Conservation (phyloP, 2,797 vertebrate genomes). For the Chelidonichthys spinosus region DNA sequence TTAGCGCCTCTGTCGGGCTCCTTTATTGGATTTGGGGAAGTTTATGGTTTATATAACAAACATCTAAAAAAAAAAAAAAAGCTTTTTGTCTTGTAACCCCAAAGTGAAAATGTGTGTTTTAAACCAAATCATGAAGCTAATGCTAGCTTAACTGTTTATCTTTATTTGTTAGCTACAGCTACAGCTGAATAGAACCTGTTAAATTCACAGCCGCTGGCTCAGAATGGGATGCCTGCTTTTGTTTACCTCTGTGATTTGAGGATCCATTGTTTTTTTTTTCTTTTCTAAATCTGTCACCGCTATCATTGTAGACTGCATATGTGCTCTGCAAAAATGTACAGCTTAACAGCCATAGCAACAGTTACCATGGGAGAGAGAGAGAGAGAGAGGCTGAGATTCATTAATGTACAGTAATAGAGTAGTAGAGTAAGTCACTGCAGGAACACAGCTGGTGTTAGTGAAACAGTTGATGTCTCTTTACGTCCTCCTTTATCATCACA, state of each 20-base stretch:
- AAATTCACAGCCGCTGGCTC: not conserved
- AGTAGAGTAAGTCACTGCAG: not conserved
- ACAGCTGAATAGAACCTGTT: not conserved
- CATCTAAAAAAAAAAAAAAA: rapidly evolving
- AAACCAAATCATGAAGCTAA: not conserved
- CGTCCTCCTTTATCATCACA: not conserved
- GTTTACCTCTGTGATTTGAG: not conserved
- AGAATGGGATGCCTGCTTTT: not conserved
- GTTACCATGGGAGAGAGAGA: not conserved
- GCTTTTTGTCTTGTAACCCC: not conserved
- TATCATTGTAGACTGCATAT: not conserved
- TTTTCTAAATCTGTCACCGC: too few species aligned
- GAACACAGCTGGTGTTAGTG: not conserved
- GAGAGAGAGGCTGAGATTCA: not conserved
- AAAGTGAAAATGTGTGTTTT: not conserved
- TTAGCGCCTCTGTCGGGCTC: not conserved
- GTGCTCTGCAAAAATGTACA: not conserved
- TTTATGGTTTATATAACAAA: not conserved
- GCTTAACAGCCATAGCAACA: not conserved
- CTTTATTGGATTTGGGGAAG: not conserved
- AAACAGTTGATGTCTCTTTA: not conserved
- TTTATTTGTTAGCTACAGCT: too few species aligned
- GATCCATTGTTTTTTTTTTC: not conserved
- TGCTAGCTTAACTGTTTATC: not conserved
- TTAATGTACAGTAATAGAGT: not conserved